phyloP scores from a whole-genome alignment of 1,140 invertebrate genomes.

The Neodiprion pinetum region DNA sequence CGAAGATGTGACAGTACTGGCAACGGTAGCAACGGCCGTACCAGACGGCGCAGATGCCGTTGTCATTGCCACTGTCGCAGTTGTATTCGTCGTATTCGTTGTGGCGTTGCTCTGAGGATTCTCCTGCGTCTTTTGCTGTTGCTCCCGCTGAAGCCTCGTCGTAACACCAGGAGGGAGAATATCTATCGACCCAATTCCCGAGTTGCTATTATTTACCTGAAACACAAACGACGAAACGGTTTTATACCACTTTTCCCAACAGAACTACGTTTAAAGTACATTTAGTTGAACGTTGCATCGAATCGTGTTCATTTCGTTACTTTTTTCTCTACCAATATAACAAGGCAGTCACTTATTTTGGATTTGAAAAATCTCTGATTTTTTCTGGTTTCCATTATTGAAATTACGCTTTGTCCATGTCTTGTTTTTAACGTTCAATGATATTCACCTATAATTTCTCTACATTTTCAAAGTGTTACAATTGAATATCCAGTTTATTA shows the following conservation, averaged over 20 bases:
- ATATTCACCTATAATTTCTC: too few species aligned
- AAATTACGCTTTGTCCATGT: too few species aligned
- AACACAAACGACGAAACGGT: constrained; percentile 28
- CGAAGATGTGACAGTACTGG: constrained; percentile 45
- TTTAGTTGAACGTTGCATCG: too few species aligned
- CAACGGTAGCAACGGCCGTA: constrained; percentile 46
- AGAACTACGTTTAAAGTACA: too few species aligned
- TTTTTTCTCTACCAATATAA: too few species aligned
- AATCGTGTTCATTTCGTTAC: too few species aligned
- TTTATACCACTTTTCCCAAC: background rate
- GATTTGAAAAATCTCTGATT: too few species aligned
- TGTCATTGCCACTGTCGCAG: constrained; percentile 39
- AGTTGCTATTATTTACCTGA: constrained; percentile 60
- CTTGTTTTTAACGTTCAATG: too few species aligned
- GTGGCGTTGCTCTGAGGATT: constrained; percentile 52
- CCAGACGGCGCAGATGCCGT: constrained; percentile 42
- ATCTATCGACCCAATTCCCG: constrained; percentile 63
- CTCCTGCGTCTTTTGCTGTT: constrained; percentile 71
- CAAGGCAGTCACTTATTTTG: too few species aligned
- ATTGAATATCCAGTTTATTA: too few species aligned
- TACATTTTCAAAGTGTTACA: too few species aligned
- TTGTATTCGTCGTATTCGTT: constrained; percentile 44
- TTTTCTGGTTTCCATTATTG: too few species aligned
- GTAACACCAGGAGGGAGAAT: constrained; percentile 78
- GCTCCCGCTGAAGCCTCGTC: constrained; percentile 79